Evolutionary conservation across 64 coral and sea anemone species (phyloP).

Genomic region (Dendronephthya gigantea): DNA sequence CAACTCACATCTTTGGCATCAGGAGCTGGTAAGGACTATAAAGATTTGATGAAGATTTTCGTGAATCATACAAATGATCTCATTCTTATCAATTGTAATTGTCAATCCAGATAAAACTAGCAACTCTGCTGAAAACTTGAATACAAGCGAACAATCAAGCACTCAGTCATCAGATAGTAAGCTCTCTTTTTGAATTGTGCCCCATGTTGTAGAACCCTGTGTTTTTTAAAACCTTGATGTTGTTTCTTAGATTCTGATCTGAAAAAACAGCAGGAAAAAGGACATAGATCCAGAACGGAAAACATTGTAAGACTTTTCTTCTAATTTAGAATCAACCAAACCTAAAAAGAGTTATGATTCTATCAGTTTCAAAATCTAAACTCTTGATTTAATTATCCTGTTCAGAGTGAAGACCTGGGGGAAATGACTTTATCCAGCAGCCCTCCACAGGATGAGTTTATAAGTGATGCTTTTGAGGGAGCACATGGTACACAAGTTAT

Average conservation of each 20-base stretch:
- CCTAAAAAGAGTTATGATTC: too few relatives aligned
- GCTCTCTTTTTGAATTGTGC: background rate
- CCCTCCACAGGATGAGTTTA: background rate
- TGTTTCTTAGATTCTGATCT: background rate
- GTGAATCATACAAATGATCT: too few relatives aligned
- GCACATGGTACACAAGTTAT: background rate
- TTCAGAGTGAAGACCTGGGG: background rate
- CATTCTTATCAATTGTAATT: too few relatives aligned
- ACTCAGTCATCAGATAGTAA: background rate
- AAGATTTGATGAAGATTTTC: background rate
- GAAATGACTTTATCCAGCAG: conserved; percentile 8
- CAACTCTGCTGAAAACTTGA: background rate
- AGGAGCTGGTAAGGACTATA: conserved; percentile 15
- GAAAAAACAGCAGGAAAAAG: background rate
- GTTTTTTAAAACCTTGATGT: background rate
- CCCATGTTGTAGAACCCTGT: background rate
- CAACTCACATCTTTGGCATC: conserved; percentile 87
- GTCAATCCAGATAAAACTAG: background rate
- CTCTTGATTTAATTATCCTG: background rate
- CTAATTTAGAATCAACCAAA: too few relatives aligned
- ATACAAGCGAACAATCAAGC: background rate
- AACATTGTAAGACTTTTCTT: background rate
- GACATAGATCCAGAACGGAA: background rate
- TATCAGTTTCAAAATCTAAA: too few relatives aligned
- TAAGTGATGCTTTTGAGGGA: conserved; percentile 24